These are phyloP conservation scores for Drepana arcuata DNA, from an alignment of 1,140 invertebrate species.

Conservation along the genomic window DNA sequence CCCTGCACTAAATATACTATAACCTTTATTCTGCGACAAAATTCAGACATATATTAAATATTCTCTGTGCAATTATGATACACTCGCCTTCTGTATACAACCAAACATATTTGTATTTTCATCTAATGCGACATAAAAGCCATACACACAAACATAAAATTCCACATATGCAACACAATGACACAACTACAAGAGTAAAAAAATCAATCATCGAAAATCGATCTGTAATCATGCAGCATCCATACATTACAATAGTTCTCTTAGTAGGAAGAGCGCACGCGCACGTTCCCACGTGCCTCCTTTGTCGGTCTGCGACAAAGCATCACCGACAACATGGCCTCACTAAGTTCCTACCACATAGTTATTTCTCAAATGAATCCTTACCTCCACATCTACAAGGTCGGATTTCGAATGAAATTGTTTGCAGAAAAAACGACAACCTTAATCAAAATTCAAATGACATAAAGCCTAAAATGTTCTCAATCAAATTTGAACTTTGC, in stretches of 20 bases:
- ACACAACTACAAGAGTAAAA: too few species aligned
- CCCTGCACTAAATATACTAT: too few species aligned
- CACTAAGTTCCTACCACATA: conserved; percentile 8
- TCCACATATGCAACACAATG: too few species aligned
- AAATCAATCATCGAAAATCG: conserved; percentile 20
- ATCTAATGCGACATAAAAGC: too few species aligned
- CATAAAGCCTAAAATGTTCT: too few species aligned
- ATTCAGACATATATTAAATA: too few species aligned
- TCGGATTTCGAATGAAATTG: conserved; percentile 14
- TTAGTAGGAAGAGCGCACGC: conserved; percentile 40
- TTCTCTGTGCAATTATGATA: too few species aligned
- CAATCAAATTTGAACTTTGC: conserved; percentile 10
- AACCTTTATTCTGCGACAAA: too few species aligned
- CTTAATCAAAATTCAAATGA: too few species aligned
- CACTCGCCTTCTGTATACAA: too few species aligned
- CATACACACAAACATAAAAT: too few species aligned
- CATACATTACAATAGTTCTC: conserved; percentile 37
- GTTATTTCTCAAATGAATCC: conserved; percentile 7
- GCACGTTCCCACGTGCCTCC: conserved; percentile 58
- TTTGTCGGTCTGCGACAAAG: conserved; percentile 66
- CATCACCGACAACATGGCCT: conserved; percentile 37
- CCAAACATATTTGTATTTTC: too few species aligned
- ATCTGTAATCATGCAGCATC: conserved; percentile 25
- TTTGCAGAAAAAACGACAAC: conserved; percentile 20
- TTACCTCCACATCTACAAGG: conserved; percentile 4